phyloP scores from a whole-genome alignment of 2,888 invertebrate species.

The Apamea sordens region DNA sequence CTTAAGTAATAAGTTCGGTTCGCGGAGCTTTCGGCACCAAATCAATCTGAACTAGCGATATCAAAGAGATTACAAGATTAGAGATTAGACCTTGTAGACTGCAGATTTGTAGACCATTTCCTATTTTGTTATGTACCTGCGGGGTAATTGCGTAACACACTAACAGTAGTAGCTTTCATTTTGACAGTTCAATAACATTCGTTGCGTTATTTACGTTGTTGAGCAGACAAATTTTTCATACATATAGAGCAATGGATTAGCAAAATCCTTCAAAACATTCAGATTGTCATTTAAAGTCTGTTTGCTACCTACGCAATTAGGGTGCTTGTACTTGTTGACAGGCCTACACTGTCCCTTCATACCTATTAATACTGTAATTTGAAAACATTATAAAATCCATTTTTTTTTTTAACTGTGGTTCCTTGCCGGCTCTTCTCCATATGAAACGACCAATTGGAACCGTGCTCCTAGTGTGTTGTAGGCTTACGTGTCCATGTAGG shows the following conservation, averaged over 20 bases:
- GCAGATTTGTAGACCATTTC: background rate
- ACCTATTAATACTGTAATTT: background rate
- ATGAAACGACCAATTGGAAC: background rate
- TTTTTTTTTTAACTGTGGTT: background rate
- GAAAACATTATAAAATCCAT: background rate
- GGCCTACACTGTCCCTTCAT: background rate
- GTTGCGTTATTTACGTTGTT: background rate
- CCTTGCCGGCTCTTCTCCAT: background rate
- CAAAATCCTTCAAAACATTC: background rate
- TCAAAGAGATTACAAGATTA: slow-evolving; percentile 39
- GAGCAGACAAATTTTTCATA: background rate
- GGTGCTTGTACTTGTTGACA: background rate
- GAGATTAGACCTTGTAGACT: slow-evolving; percentile 24
- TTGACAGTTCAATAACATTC: background rate
- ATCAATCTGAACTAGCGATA: slow-evolving; percentile 52
- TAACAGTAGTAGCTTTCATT: background rate
- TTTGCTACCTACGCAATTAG: too few species aligned
- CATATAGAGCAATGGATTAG: background rate
- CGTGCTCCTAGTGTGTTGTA: background rate
- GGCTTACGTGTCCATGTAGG: background rate
- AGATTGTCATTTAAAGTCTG: background rate
- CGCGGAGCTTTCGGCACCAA: slow-evolving; percentile 44
- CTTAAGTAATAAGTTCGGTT: slow-evolving; percentile 53
- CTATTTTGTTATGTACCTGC: background rate
- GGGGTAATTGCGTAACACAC: background rate